Conservation (phyloP, 1,140 invertebrate species). For the Camponotus floridanus region DNA sequence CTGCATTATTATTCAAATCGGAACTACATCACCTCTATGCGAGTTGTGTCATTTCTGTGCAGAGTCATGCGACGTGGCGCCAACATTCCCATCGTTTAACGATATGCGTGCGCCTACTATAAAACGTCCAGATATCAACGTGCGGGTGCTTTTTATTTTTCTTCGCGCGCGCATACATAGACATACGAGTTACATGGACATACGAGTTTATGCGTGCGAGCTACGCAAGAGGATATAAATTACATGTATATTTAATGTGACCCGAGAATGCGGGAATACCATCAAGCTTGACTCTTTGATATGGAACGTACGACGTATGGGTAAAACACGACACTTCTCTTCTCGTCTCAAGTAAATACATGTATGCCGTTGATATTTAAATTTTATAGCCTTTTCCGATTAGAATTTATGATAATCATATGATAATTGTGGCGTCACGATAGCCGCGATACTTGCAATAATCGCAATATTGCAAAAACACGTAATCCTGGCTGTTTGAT, state of each 20-base stretch:
- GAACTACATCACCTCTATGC: constrained; percentile 25
- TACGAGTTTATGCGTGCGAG: not conserved
- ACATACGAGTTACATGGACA: not conserved
- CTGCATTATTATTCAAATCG: constrained; percentile 23
- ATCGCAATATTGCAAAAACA: not conserved
- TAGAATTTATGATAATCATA: constrained; percentile 54
- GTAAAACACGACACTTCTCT: constrained; percentile 35
- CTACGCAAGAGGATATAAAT: constrained; percentile 38
- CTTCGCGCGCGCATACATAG: not conserved
- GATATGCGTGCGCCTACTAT: constrained; percentile 67
- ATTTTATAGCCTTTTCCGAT: constrained; percentile 42
- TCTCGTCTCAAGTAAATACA: constrained; percentile 6
- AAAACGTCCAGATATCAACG: constrained; percentile 62
- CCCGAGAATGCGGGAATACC: constrained; percentile 43
- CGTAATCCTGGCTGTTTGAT: no score
- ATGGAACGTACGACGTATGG: not conserved
- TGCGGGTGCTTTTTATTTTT: constrained; percentile 1
- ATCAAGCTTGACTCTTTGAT: constrained; percentile 43
- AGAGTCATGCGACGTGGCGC: constrained; percentile 73
- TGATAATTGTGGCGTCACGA: constrained; percentile 30
- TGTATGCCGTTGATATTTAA: constrained; percentile 49
- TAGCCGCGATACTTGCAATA: constrained; percentile 30
- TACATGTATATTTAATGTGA: not conserved
- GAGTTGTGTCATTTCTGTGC: not conserved
- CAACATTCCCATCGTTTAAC: constrained; percentile 79